These are phyloP conservation scores for Luidia sarsii DNA, from an alignment of 53 echinoderm and acorn worm genomes.

Conservation along the genomic window DNA sequence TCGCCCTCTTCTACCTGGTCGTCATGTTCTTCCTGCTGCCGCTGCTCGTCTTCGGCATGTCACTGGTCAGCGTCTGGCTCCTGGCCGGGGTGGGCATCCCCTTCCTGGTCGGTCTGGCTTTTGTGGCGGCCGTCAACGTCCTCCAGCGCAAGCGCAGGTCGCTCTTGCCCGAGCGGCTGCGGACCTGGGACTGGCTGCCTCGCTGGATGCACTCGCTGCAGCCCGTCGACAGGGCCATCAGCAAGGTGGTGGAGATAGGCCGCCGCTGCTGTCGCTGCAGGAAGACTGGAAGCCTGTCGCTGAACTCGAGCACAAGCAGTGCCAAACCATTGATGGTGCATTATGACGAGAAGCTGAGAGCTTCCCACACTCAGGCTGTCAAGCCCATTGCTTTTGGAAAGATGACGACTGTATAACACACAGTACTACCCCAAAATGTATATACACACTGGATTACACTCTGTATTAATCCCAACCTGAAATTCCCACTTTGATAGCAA, in stretches of 20 bases:
- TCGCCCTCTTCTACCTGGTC: conserved; percentile 71
- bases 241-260: conserved; percentile 10
- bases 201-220: conserved; percentile 65
- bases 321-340: conserved; percentile 24
- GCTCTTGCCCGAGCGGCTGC: conserved; percentile 60
- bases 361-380: conserved; percentile 2
- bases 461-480: no score
- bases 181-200: conserved; percentile 71
- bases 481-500: no score
- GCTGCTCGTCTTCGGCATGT: conserved; percentile 60
- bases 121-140: conserved; percentile 61
- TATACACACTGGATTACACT: no score
- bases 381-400: background rate
- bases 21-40: conserved; percentile 75
- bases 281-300: background rate
- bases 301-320: conserved; percentile 40
- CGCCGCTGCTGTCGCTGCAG: conserved; percentile 51
- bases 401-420: conserved; percentile 20
- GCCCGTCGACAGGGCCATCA: conserved; percentile 52
- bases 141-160: conserved; percentile 61
- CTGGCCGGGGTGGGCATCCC: conserved; percentile 58
- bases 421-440: background rate
- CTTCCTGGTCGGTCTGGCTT: background rate
- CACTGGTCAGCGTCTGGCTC: conserved; percentile 46
- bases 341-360: background rate